Base-by-base conservation (phyloP, 2,113 vertebrate species). In the Malurus elegans region DNA sequence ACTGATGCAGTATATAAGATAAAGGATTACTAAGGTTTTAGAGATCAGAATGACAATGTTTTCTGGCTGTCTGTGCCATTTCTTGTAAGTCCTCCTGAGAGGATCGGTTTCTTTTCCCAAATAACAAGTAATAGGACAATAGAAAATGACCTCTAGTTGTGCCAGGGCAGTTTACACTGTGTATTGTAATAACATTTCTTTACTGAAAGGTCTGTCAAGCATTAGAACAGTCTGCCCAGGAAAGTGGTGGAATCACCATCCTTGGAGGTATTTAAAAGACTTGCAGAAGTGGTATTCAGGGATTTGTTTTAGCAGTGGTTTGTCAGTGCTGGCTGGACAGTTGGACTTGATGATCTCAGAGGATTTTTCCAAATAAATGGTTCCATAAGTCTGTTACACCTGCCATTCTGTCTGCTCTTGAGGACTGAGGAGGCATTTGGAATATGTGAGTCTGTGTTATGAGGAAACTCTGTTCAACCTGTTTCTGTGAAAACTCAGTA, bases 81-180 rank as follows among this genome's bases (percentile, higher is more conserved):
- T 83, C 28, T 36, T 85, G 11, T 31, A 71, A 58, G 19, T 50
- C 6, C 12, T 71, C 14, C 28, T 54, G 8, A 34, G 5, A 64
- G 5, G 13, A 34, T 38, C 0, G 0, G 4, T 56, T 24, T 71
- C 24, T 38, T 76, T 45, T 76, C 8, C 17, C 25, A 48, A 12
- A 15, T 31, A 44, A 34, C 2, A 72, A 48, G 17, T 4, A 4
- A 84, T 6, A 72, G 8, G 17, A 19, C 1, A 12, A 40, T 32
- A 50, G 18, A 25, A 66, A 86, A 61, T 21, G 2, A 18, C 24
- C 14, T 72, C 32, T 32, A 28, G 20, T 38, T 72, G 8, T 47
- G 3, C 20, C 20, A 81, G 40, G 23, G 20, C 9, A 71, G 3
- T 47, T 65, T 65, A 28, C 10, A 36, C 9, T 65, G 10, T 13